Evolutionary conservation across 2,113 vertebrate genomes (phyloP).

Genomic region (Myiagra hebetior): DNA sequence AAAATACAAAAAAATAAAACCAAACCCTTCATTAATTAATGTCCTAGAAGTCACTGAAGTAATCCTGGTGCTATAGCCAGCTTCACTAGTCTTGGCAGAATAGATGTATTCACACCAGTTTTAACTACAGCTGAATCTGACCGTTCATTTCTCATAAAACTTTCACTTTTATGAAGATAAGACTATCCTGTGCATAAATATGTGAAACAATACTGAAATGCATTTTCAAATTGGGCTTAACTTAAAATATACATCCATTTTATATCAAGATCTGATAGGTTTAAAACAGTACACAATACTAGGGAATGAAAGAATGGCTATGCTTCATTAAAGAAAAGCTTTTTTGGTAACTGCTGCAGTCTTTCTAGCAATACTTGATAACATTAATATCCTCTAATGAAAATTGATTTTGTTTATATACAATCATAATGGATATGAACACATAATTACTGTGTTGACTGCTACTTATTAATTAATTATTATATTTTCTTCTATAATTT

Average conservation of each 20-base stretch:
- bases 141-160: not conserved
- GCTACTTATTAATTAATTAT: slow-evolving; percentile 74
- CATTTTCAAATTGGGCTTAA: slow-evolving; percentile 7
- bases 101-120: not conserved
- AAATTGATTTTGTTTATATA: slow-evolving; percentile 77
- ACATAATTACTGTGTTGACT: slow-evolving; percentile 63
- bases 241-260: not conserved
- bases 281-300: not conserved
- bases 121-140: not conserved
- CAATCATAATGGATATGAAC: slow-evolving; percentile 53
- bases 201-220: not conserved
- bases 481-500: slow-evolving; percentile 63
- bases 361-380: slow-evolving; percentile 28
- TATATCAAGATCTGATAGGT: not conserved
- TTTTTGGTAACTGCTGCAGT: not conserved
- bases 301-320: slow-evolving; percentile 29
- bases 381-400: slow-evolving; percentile 67
- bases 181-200: not conserved
- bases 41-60: not conserved
- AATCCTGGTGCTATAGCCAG: not conserved
- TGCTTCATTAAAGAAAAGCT: not conserved
- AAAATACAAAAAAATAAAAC: not conserved
- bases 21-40: not conserved
- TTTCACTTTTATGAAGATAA: not conserved
- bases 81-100: not conserved